A percentile compares a stretch with the other conserved stretches of the same genome.
These are phyloP conservation scores for Hemicentrotus pulcherrimus DNA, from an alignment of 35 echinoderm and acorn worm genomes.

Conservation along the genomic window DNA sequence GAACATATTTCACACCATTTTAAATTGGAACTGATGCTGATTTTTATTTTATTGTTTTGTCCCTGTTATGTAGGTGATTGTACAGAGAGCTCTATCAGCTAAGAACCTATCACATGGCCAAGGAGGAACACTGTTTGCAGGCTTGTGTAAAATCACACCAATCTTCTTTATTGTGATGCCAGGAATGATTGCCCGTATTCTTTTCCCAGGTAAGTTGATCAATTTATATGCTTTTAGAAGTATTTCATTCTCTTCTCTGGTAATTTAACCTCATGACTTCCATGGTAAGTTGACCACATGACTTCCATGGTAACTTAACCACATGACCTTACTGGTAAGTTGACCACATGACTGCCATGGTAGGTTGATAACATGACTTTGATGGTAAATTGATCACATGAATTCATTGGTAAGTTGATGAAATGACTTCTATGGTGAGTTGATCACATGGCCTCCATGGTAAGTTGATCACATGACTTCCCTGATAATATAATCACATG, in stretches of 20 bases:
- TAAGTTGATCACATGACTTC: not conserved
- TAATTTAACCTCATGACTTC: too few relatives aligned
- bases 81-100: constrained; percentile 81
- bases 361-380: too few relatives aligned
- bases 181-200: constrained; percentile 84
- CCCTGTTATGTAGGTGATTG: constrained; percentile 75
- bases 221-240: not conserved
- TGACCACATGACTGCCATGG: too few relatives aligned
- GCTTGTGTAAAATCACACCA: constrained; percentile 82
- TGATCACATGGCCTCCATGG: not conserved
- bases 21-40: too few relatives aligned
- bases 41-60: too few relatives aligned
- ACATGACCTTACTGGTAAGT: not conserved
- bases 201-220: constrained; percentile 73
- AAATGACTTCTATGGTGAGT: not conserved
- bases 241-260: too few relatives aligned
- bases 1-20: too few relatives aligned
- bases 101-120: constrained; percentile 93
- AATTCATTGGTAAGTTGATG: not conserved
- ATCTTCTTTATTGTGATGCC: constrained; percentile 96
- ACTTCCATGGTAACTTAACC: too few relatives aligned
- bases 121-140: constrained; percentile 88
- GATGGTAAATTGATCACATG: too few relatives aligned
- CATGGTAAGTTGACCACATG: too few relatives aligned
- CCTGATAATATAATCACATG: too few relatives aligned